Evolutionary conservation across 2,113 vertebrate genomes (phyloP).

Genomic region (Podarcis muralis): DNA sequence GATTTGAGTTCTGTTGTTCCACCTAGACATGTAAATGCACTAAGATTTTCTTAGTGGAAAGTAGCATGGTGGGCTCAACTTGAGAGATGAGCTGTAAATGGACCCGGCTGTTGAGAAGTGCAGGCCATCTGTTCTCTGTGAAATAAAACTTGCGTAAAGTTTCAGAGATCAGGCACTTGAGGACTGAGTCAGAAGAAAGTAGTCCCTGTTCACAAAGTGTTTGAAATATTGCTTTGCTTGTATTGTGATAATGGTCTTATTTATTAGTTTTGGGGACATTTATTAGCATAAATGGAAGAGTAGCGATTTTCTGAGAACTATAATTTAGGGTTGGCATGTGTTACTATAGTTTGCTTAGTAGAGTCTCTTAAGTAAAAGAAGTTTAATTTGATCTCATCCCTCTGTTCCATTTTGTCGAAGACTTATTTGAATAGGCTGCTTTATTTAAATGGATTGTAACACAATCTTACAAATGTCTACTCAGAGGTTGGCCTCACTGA

Average conservation of each 20-base stretch:
- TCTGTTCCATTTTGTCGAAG: background rate
- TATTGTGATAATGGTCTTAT: background rate
- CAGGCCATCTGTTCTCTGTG: background rate
- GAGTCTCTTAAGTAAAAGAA: background rate
- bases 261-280: background rate
- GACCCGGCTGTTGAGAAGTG: background rate
- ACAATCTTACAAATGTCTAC: background rate
- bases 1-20: background rate
- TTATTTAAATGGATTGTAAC: background rate
- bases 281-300: background rate
- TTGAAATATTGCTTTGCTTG: background rate
- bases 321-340: background rate
- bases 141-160: background rate
- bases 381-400: background rate
- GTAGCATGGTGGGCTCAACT: background rate
- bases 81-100: background rate
- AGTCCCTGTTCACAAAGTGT: background rate
- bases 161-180: background rate
- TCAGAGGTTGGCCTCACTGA: background rate
- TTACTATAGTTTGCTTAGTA: background rate
- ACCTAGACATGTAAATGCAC: background rate
- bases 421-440: background rate
- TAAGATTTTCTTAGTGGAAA: background rate
- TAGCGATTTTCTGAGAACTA: background rate
- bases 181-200: background rate